Evolutionary conservation across 2,797 vertebrate genomes (phyloP), one percentile per base, ranked within the genome.

Genomic region (Alexandromys oeconomus): DNA sequence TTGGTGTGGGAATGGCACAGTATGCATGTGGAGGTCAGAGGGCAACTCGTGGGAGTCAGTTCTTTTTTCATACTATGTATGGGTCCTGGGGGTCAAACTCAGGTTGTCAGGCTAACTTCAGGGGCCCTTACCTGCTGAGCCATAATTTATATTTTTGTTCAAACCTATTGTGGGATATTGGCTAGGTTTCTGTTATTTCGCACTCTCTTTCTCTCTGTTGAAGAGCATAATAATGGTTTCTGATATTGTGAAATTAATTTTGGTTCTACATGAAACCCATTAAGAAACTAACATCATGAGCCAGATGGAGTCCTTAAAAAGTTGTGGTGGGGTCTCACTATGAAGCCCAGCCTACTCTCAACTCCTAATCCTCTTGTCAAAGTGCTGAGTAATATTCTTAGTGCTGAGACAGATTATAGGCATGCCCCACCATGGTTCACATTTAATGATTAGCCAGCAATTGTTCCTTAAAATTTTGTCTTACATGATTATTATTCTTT

Each of bases 81-180:
- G 67, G 67, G 43, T 73, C 21, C 48, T 71, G 51, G 8, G n/a
- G n/a, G 15, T 73, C 8, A 71, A 40, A 57, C 15, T 87, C 67
- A 87, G 14, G 9, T 87, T 67, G 31, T 71, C 67, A 87, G 15
- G n/a, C 34, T 57, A 57, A 57, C n/a, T 87, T 25, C 34, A 40
- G 40, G 48, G 40, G 15, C 48, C 51, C n/a, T 71, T 73, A 57
- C 54, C 67, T 57, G 67, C 48, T 73, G 67, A 87, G 85, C 15
- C 67, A 73, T 19, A 69, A 69, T 71, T 48, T 93, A 87, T 77
- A 87, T 94, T 95, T 84, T 84, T 48, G 48, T 94, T 14, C 93
- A 40, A 84, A 46, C 57, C 61, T 96, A 69, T 40, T 87, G 69
- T 82, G 67, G 65, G 89, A 48, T 91, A n/a, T 67, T 96, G 76